Conservation (phyloP, 2,113 vertebrate species). For the Thalassoma bifasciatum region DNA sequence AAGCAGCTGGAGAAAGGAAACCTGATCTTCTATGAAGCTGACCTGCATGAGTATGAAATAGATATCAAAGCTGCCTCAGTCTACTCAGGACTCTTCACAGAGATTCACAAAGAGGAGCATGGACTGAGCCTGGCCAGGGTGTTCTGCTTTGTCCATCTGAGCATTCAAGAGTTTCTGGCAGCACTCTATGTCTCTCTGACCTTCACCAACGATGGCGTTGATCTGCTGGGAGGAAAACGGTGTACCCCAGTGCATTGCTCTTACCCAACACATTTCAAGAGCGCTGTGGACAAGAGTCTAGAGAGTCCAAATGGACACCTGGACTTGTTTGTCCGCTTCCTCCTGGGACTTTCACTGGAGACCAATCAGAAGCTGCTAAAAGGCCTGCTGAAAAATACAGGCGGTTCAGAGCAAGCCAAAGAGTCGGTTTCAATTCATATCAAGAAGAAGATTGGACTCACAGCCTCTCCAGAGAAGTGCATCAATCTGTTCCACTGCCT, state of each 20-base stretch:
- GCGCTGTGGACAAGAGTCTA: slow-evolving; percentile 27
- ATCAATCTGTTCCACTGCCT: slow-evolving; percentile 43
- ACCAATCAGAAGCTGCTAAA: slow-evolving; percentile 33
- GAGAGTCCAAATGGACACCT: slow-evolving; percentile 48
- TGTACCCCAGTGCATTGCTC: not conserved
- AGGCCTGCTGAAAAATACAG: slow-evolving; percentile 15
- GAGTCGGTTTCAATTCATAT: slow-evolving; percentile 11
- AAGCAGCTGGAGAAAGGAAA: slow-evolving; percentile 50
- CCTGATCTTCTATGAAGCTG: slow-evolving; percentile 47
- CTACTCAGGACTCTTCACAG: slow-evolving; percentile 41
- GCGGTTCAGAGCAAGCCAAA: not conserved
- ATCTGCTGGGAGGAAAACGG: not conserved
- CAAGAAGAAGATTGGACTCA: slow-evolving; percentile 22
- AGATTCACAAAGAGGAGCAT: slow-evolving; percentile 1
- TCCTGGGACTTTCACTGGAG: slow-evolving; percentile 43
- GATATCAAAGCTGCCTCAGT: slow-evolving; percentile 16
- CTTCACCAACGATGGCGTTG: slow-evolving; percentile 5
- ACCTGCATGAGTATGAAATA: slow-evolving; percentile 36
- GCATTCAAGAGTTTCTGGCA: slow-evolving; percentile 54
- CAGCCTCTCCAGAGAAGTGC: slow-evolving; percentile 32
- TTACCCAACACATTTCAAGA: not conserved
- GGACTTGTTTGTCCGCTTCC: slow-evolving; percentile 54
- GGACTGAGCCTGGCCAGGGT: slow-evolving; percentile 19
- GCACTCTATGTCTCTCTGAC: slow-evolving; percentile 30
- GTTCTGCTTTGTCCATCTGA: slow-evolving; percentile 58